Conservation (phyloP, 2,113 vertebrate species). For the Globicephala melas region DNA sequence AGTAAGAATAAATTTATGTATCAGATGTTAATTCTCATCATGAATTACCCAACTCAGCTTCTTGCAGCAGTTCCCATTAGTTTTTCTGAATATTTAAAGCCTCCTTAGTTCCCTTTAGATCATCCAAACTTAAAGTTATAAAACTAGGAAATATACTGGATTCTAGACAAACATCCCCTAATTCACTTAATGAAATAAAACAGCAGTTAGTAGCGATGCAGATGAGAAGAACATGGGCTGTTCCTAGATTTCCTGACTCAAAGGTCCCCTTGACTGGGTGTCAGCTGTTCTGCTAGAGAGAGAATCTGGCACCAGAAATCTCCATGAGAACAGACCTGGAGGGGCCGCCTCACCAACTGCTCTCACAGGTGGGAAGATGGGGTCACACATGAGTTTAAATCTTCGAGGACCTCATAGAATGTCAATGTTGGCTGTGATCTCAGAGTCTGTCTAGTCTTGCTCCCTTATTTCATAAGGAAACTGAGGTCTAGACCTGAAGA, state of each 20-base stretch:
- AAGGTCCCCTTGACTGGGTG: background rate
- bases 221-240: background rate
- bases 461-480: background rate
- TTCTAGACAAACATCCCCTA: background rate
- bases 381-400: background rate
- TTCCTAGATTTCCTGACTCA: background rate
- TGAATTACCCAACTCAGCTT: background rate
- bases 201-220: background rate
- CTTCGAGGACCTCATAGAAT: background rate
- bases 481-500: background rate
- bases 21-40: background rate
- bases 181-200: background rate
- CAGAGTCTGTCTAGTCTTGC: background rate
- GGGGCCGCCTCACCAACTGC: rapidly evolving
- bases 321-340: background rate
- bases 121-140: background rate
- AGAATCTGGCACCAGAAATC: background rate
- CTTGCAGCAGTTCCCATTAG: background rate
- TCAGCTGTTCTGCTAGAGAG: background rate
- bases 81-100: background rate
- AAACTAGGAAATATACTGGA: background rate
- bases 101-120: background rate
- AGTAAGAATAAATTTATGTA: background rate
- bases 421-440: background rate
- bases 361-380: background rate